Conservation (phyloP, 2,113 vertebrate species). For the Crotalus horridus region DNA sequence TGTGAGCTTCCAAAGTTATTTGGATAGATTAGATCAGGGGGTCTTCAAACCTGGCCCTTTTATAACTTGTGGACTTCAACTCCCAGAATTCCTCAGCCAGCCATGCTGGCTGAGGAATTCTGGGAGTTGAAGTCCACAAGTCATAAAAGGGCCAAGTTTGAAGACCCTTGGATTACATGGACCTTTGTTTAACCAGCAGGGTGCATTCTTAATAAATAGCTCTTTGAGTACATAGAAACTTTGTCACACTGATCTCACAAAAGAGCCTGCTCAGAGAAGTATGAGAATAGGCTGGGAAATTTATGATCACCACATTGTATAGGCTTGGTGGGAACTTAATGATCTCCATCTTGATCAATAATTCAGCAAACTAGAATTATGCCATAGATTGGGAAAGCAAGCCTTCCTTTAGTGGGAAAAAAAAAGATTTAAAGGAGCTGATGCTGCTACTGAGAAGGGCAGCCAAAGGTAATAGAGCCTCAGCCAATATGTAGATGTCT, state of each 20-base stretch:
- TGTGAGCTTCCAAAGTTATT: background rate
- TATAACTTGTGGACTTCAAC: no score
- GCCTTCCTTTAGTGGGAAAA: conserved; percentile 8
- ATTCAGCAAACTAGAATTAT: conserved; percentile 14
- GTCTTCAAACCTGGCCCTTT: no score
- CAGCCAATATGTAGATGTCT: background rate
- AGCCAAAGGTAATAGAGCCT: background rate
- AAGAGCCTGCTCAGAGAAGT: background rate
- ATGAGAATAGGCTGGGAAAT: background rate
- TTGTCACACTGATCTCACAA: conserved; percentile 35
- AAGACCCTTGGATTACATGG: background rate
- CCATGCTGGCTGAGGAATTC: no score
- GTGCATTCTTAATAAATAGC: conserved; percentile 8
- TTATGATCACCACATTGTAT: background rate
- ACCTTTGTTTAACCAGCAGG: background rate
- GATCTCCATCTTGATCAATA: conserved; percentile 16
- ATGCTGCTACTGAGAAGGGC: background rate
- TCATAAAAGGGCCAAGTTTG: no score
- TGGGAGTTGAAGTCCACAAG: no score
- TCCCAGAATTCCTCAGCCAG: no score
- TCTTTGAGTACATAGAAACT: conserved; percentile 2
- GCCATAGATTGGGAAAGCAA: conserved; percentile 2
- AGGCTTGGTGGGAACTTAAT: conserved; percentile 18
- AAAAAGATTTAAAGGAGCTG: background rate
- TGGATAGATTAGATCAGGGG: background rate